Percentiles rank a stretch among this genome's conserved stretches.
Evolutionary conservation across 2,797 vertebrate species (phyloP).

Genomic region (Rhinophrynus dorsalis): DNA sequence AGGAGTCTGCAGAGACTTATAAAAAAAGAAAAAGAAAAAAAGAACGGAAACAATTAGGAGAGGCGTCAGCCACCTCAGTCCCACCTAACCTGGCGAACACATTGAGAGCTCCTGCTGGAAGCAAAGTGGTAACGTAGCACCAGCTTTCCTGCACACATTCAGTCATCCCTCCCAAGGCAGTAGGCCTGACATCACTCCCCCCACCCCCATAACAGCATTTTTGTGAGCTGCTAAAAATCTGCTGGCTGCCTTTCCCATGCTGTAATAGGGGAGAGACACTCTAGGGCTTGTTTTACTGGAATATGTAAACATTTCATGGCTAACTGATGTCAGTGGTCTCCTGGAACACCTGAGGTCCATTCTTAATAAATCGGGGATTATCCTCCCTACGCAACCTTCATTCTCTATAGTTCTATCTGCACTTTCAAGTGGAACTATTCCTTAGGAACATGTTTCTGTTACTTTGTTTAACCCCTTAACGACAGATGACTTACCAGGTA

Average conservation of each 20-base stretch:
- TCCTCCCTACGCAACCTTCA: neutral
- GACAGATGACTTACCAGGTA: too few species aligned
- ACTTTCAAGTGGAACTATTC: too few species aligned
- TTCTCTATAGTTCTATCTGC: neutral
- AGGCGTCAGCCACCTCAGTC: too few species aligned
- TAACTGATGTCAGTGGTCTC: neutral
- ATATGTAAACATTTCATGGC: neutral
- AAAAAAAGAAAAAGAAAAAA: too few species aligned
- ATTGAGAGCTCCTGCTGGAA: neutral
- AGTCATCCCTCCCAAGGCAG: neutral
- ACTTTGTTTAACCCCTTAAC: too few species aligned
- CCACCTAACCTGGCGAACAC: neutral
- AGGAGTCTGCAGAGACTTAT: too few species aligned
- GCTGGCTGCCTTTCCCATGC: neutral
- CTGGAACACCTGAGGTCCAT: conserved; percentile 1
- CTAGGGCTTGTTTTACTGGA: neutral
- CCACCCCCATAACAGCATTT: neutral
- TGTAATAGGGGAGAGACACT: neutral
- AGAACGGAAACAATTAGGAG: too few species aligned
- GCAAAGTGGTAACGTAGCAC: neutral
- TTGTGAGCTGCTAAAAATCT: neutral
- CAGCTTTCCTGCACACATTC: too few species aligned
- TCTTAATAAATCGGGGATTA: conserved; percentile 6
- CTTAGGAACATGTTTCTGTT: too few species aligned
- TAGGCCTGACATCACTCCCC: neutral